These are phyloP conservation scores for Columbina picui DNA, from an alignment of 2,113 vertebrate genomes.

Conservation along the genomic window DNA sequence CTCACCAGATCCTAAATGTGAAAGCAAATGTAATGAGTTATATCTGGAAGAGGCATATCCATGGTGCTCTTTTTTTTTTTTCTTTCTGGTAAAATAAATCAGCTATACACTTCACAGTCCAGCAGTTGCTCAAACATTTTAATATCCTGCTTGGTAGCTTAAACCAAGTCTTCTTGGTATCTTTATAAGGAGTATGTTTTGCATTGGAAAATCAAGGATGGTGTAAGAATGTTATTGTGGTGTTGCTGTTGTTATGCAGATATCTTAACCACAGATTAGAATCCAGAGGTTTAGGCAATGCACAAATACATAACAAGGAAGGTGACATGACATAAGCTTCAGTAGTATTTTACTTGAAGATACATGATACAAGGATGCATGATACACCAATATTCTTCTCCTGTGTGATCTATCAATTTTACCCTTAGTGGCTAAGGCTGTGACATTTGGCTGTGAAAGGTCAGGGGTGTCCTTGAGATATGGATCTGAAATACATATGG, in stretches of 20 bases:
- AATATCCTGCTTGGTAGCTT: neutral
- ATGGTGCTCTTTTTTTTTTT: neutral
- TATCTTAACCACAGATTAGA: neutral
- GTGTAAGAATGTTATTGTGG: neutral
- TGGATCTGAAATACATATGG: neutral
- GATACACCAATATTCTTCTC: neutral
- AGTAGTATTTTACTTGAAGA: neutral
- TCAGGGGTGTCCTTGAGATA: neutral
- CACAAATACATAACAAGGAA: neutral
- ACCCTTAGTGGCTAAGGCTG: neutral
- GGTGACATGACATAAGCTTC: neutral
- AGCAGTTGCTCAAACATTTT: neutral
- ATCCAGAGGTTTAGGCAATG: neutral
- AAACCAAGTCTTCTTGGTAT: neutral
- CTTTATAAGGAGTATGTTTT: neutral
- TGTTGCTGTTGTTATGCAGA: neutral
- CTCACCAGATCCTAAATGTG: neutral
- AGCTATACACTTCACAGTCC: neutral
- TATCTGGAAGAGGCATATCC: neutral
- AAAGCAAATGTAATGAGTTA: neutral
- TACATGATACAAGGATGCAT: neutral
- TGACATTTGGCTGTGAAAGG: conserved; percentile 5
- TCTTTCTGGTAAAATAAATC: neutral
- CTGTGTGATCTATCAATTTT: neutral
- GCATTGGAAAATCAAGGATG: neutral